phyloP scores from a whole-genome alignment of 2,888 invertebrate species.

The Thalpophila matura region DNA sequence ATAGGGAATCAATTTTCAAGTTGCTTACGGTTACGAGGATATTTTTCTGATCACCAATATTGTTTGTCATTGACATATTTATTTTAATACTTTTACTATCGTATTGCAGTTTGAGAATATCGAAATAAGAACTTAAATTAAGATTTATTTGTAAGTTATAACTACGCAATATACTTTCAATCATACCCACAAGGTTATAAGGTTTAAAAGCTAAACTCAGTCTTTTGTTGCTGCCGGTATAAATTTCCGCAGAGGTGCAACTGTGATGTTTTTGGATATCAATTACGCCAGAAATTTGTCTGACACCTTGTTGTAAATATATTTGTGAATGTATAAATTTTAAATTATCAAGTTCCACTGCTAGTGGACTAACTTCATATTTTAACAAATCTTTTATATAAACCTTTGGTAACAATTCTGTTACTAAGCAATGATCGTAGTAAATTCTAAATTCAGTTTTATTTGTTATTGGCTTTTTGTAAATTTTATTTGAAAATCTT shows the following conservation, averaged over 20 bases:
- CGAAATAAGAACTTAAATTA: conserved; percentile 33
- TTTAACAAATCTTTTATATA: conserved; percentile 22
- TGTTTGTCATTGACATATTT: conserved; percentile 27
- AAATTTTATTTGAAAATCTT: conserved; percentile 46
- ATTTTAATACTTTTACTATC: conserved; percentile 33
- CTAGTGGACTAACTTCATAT: background rate
- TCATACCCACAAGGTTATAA: conserved; percentile 38
- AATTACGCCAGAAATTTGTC: conserved; percentile 1
- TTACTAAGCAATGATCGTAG: conserved; percentile 27
- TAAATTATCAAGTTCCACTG: conserved; percentile 7
- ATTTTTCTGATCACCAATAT: conserved; percentile 19
- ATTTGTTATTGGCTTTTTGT: background rate
- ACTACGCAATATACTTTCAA: conserved; percentile 43
- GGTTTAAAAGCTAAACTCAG: conserved; percentile 26
- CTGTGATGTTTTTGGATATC: conserved; percentile 38
- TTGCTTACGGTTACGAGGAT: conserved; percentile 29
- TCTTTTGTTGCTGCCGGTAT: conserved; percentile 46
- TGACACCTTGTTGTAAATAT: conserved; percentile 6
- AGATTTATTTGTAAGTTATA: conserved; percentile 33
- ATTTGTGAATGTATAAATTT: background rate
- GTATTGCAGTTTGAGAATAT: conserved; percentile 39
- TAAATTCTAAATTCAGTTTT: conserved; percentile 7
- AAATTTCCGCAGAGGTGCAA: conserved; percentile 64
- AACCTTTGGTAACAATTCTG: conserved; percentile 46
- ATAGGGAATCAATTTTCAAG: conserved; percentile 32